A percentile compares a stretch with the other conserved stretches of the same genome.
phyloP scores from a whole-genome alignment of 1,140 invertebrate species.

The Drosophila quadrilineata region DNA sequence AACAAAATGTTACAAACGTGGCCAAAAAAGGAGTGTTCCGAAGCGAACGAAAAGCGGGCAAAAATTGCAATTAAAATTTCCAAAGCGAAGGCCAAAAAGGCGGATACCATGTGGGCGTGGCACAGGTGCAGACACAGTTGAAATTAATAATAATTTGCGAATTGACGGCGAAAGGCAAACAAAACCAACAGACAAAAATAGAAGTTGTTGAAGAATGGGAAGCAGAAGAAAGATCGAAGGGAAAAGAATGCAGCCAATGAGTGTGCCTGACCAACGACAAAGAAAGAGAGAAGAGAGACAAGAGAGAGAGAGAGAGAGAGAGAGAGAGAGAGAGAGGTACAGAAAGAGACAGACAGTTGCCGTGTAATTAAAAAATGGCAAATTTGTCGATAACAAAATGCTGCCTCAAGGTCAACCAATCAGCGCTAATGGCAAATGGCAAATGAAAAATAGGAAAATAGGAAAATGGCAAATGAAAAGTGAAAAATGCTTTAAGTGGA shows the following conservation, averaged over 20 bases:
- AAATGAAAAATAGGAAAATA: conserved; percentile 1
- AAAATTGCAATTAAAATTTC: conserved; percentile 77
- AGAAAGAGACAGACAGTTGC: background rate
- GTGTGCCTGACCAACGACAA: too few species aligned
- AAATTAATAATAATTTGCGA: conserved; percentile 76
- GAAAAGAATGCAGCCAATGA: too few species aligned
- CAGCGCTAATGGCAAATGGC: conserved; percentile 42
- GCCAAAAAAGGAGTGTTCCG: conserved; percentile 11
- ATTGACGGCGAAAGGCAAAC: conserved; percentile 49
- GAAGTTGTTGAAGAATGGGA: background rate
- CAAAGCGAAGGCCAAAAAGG: conserved; percentile 46
- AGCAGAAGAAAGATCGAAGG: conserved; percentile 24
- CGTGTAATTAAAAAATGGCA: conserved; percentile 13
- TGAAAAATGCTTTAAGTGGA: too few species aligned
- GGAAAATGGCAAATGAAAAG: too few species aligned
- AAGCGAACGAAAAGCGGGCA: conserved; percentile 1
- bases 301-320: background rate
- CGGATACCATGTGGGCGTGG: background rate
- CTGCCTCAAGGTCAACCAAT: conserved; percentile 64
- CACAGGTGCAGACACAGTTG: conserved; percentile 37
- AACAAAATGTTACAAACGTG: conserved; percentile 73
- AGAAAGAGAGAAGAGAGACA: conserved; percentile 11
- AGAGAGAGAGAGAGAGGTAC: background rate
- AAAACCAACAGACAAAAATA: conserved; percentile 10
- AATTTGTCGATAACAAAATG: conserved; percentile 15